These are phyloP conservation scores for Glaucopsyche alexis DNA, from an alignment of 2,888 invertebrate species.

Conservation along the genomic window DNA sequence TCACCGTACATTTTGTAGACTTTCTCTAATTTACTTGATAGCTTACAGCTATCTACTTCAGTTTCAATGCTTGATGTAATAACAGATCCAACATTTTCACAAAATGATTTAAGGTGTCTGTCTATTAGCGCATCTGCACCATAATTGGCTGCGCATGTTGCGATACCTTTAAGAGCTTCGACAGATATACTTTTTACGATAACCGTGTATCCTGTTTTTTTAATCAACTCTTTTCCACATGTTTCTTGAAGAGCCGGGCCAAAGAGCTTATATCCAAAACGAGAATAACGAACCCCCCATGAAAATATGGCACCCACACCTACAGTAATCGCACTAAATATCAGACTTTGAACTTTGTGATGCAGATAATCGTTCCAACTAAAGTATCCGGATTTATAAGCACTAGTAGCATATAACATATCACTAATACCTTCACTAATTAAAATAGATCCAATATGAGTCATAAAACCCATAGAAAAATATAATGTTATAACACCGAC, in stretches of 20 bases:
- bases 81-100: constrained; percentile 17
- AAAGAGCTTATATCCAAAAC: constrained; percentile 29
- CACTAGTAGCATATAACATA: constrained; percentile 27
- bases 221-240: constrained; percentile 26
- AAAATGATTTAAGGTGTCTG: constrained; percentile 19
- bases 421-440: constrained; percentile 30
- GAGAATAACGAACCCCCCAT: constrained; percentile 15
- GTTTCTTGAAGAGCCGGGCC: constrained; percentile 19
- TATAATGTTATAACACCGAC: constrained; percentile 21
- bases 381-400: constrained; percentile 29
- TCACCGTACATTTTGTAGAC: constrained; percentile 24
- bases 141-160: constrained; percentile 21
- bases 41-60: constrained; percentile 3
- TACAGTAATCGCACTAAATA: constrained; percentile 28
- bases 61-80: constrained; percentile 20
- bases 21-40: constrained; percentile 17
- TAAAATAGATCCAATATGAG: constrained; percentile 25
- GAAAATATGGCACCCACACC: constrained; percentile 25
- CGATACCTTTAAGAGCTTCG: constrained; percentile 17
- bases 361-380: constrained; percentile 27
- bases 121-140: constrained; percentile 23
- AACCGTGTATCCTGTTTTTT: neutral
- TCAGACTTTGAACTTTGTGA: constrained; percentile 28
- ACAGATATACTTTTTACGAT: neutral
- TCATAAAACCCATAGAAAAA: constrained; percentile 27